A percentile compares a stretch with the other conserved stretches of the same genome.
Conservation (phyloP, 2,888 invertebrate genomes). For the Selenia dentaria region DNA sequence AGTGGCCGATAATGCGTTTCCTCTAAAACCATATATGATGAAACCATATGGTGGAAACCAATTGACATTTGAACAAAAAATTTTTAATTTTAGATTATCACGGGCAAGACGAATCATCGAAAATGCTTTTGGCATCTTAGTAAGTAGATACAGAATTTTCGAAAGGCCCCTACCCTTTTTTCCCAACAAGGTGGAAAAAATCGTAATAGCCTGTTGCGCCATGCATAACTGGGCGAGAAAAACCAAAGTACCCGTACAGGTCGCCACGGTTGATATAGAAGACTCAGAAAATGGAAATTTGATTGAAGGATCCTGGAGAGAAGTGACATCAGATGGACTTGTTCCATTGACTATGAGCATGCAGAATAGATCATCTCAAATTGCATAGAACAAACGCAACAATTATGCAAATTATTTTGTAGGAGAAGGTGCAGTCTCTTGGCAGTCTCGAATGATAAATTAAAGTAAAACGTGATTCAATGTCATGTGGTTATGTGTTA, state of each 20-base stretch:
- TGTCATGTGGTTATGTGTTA: conserved; percentile 18
- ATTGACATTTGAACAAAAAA: neutral
- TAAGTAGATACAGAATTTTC: conserved; percentile 15
- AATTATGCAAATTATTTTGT: conserved; percentile 30
- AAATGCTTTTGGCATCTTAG: conserved; percentile 1
- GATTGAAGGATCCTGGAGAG: neutral
- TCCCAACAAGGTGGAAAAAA: neutral
- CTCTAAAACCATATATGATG: conserved; percentile 12
- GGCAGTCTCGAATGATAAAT: conserved; percentile 26
- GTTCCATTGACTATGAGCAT: neutral
- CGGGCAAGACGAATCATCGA: conserved; percentile 1
- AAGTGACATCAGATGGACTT: conserved; percentile 6
- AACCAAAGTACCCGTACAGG: neutral
- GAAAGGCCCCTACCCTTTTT: neutral
- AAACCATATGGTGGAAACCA: neutral
- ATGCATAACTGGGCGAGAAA: neutral
- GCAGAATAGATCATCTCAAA: neutral
- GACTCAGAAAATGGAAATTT: neutral
- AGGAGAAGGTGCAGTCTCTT: conserved; percentile 26
- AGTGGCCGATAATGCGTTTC: conserved; percentile 22
- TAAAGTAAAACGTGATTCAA: conserved; percentile 3
- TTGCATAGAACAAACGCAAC: conserved; percentile 3
- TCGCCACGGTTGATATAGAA: neutral
- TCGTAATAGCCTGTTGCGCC: neutral
- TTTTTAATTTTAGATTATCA: conserved; percentile 1